These are phyloP conservation scores for Epinotia demarniana DNA, from an alignment of 2,888 invertebrate genomes.

Conservation along the genomic window DNA sequence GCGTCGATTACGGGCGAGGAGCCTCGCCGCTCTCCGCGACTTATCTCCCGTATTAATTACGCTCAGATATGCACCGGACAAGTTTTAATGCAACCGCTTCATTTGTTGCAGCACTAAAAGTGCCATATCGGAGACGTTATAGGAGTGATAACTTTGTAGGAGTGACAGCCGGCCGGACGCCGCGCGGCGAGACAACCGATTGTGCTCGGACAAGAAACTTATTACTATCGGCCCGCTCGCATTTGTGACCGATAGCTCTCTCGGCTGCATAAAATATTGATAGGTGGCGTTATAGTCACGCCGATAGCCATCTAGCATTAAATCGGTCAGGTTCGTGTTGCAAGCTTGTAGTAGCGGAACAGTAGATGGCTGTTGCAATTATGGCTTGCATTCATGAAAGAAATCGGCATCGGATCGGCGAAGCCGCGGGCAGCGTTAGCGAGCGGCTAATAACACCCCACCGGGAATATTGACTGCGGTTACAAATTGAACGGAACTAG, in stretches of 20 bases:
- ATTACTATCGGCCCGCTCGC: constrained; percentile 48
- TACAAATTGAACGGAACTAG: constrained; percentile 78
- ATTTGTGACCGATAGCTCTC: constrained; percentile 66
- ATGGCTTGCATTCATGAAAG: constrained; percentile 78
- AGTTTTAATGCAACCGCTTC: constrained; percentile 84
- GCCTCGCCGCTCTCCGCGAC: constrained; percentile 73
- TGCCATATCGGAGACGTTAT: constrained; percentile 78
- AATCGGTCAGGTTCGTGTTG: constrained; percentile 69
- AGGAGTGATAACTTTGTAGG: constrained; percentile 75
- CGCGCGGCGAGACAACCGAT: constrained; percentile 48
- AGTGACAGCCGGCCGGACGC: constrained; percentile 61
- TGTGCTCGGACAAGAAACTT: constrained; percentile 54
- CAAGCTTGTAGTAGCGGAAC: constrained; percentile 62
- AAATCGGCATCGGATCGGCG: constrained; percentile 76
- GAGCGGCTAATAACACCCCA: constrained; percentile 78
- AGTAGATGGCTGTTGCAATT: constrained; percentile 70
- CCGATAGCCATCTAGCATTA: constrained; percentile 70
- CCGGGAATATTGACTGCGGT: constrained; percentile 74
- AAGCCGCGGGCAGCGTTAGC: constrained; percentile 70
- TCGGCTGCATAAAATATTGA: constrained; percentile 55
- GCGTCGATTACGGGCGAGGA: constrained; percentile 70
- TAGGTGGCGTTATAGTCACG: constrained; percentile 58
- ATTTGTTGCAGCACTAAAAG: constrained; percentile 77
- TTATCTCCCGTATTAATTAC: constrained; percentile 83
- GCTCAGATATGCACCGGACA: constrained; percentile 79